Base-by-base conservation (phyloP, 2,888 invertebrate genomes). In the Apantesis nais region DNA sequence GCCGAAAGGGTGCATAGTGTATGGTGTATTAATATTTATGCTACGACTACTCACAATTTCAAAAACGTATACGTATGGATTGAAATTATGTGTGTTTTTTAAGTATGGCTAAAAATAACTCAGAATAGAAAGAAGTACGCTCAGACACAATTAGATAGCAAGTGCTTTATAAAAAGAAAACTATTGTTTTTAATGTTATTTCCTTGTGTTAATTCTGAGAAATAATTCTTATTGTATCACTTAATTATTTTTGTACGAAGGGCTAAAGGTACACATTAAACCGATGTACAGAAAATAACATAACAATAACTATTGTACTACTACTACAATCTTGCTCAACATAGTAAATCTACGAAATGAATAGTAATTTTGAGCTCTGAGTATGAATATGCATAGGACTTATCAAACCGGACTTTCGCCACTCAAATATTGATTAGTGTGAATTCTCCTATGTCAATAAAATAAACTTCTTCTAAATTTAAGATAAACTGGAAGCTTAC, bases 1-100 rank as follows among this genome's bases (percentile, higher is more conserved):
- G 73, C 70, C 74, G 77, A 71, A 74, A 75, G 67, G 76, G 67
- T 64, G 62, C 63, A 72, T 68, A 65, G 64, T 39, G 39, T 52
- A 68, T 52, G 25, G 22, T 41, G 29, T 58, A 16, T 66, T 41
- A 39, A 58, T 22, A 55, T 52, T 16, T 41, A 29, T 14, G 58
- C 29, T 19, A 44, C 16, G 16, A 16, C 63, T 19, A n/a, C 62
- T n/a, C 3, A 25, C 22, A 55, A 12, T 12, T 55, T 55, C 5
- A n/a, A 55, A 25, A 25, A 14, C 25, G 25, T 55, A 55, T 25
- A 1, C 16, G 29, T 29, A 16, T 29, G 5, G 5, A 29, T 25
- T 55, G 12, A 55, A 29, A 29, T 55, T 55, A 0, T 29, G 14
- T 25, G 55, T 9, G 25, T 55, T 25, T 25, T 55, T 25, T 2